These are phyloP conservation scores for Crypturellus undulatus DNA, from an alignment of 2,113 vertebrate genomes.

Conservation along the genomic window DNA sequence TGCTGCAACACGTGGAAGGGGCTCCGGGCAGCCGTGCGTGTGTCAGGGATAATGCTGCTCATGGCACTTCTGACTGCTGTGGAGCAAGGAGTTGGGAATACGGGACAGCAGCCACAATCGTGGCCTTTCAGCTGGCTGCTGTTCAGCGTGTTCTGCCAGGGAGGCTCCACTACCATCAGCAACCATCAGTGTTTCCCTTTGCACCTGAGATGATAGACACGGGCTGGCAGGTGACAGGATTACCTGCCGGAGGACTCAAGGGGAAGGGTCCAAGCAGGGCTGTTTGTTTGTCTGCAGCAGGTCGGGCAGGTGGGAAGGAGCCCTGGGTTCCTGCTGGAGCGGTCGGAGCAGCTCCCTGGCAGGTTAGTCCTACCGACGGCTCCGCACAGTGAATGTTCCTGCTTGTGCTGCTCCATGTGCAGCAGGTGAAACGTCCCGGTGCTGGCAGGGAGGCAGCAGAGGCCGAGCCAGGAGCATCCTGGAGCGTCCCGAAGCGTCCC, in stretches of 20 bases:
- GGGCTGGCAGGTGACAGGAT: not conserved
- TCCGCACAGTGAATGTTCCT: not conserved
- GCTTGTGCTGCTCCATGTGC: slow-evolving; percentile 37
- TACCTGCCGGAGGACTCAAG: accelerated
- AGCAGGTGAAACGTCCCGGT: slow-evolving; percentile 54
- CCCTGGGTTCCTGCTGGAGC: not conserved
- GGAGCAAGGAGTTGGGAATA: not conserved
- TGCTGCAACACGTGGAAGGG: not conserved
- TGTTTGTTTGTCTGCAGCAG: not conserved
- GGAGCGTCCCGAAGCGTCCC: too few relatives aligned
- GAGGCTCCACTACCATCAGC: not conserved
- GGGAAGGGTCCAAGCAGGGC: not conserved
- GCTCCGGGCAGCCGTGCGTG: not conserved
- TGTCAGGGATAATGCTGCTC: not conserved
- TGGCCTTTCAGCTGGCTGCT: not conserved
- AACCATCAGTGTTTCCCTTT: not conserved
- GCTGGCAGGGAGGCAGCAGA: not conserved
- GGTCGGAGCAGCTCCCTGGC: not conserved
- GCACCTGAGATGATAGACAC: not conserved
- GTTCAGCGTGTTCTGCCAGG: not conserved
- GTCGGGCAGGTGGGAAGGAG: not conserved
- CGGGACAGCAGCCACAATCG: not conserved
- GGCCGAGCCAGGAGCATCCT: not conserved
- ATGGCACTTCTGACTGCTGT: not conserved
- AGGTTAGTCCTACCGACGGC: not conserved